These are phyloP conservation scores for Cataglyphis altisquamis DNA, from an alignment of 2,888 invertebrate genomes.

Conservation along the genomic window DNA sequence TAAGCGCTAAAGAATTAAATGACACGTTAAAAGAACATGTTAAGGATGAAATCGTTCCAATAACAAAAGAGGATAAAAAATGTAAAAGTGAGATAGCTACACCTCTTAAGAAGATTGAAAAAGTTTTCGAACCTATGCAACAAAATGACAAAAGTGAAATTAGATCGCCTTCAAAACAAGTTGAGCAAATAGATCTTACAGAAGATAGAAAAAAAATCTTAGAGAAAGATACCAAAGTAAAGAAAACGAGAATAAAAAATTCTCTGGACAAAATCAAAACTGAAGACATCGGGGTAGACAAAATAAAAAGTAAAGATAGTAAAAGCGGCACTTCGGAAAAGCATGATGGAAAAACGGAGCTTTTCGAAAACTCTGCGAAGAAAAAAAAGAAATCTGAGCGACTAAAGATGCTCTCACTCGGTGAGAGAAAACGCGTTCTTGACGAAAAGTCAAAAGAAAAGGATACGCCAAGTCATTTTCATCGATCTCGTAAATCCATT, in stretches of 20 bases:
- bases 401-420: background rate
- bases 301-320: slow-evolving; percentile 15
- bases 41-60: background rate
- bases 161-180: slow-evolving; percentile 12
- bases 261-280: background rate
- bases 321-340: slow-evolving; percentile 3
- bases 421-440: slow-evolving; percentile 44
- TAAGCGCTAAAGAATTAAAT: background rate
- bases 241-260: background rate
- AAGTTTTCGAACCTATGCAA: slow-evolving; percentile 10
- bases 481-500: slow-evolving; percentile 42
- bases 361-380: slow-evolving; percentile 8
- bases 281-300: background rate
- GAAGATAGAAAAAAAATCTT: background rate
- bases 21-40: background rate
- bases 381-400: slow-evolving; percentile 40
- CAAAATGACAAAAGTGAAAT: slow-evolving; percentile 14
- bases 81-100: background rate
- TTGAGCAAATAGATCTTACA: background rate
- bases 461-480: slow-evolving; percentile 13
- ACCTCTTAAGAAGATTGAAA: background rate
- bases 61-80: background rate
- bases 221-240: background rate
- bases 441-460: slow-evolving; percentile 62
- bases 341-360: background rate